A percentile compares a stretch with the other conserved stretches of the same genome.
Conservation (phyloP, 2,113 vertebrate genomes). For the Abramis brama region DNA sequence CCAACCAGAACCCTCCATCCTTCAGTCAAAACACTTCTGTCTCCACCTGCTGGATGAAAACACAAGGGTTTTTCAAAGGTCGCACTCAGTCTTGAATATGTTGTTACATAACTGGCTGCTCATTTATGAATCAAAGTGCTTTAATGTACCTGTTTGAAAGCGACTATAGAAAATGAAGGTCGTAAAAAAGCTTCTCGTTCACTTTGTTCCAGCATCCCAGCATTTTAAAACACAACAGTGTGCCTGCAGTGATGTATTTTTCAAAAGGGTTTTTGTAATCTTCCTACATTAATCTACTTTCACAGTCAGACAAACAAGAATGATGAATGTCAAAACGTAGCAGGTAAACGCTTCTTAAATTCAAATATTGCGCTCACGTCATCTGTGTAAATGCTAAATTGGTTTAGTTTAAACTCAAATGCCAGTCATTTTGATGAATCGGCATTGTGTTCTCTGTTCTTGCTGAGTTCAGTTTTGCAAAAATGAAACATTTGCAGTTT, state of each 20-base stretch:
- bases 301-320: not conserved
- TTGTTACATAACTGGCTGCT: not conserved
- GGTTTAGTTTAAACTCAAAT: not conserved
- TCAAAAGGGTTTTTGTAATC: not conserved
- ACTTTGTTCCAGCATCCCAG: not conserved
- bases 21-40: slow-evolving; percentile 54
- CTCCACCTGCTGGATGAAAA: slow-evolving; percentile 13
- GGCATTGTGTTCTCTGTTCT: not conserved
- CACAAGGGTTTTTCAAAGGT: not conserved
- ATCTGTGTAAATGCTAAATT: not conserved
- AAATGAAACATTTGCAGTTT: not conserved
- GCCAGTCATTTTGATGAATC: not conserved
- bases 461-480: not conserved
- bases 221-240: not conserved
- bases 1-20: slow-evolving; percentile 56
- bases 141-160: slow-evolving; percentile 3
- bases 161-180: not conserved
- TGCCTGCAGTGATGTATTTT: not conserved
- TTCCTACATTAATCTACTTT: not conserved
- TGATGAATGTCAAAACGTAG: not conserved
- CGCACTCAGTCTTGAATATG: not conserved
- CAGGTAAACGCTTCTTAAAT: not conserved
- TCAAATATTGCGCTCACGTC: not conserved
- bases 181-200: not conserved
- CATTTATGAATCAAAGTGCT: not conserved